Conservation (phyloP, 2,888 invertebrate species). For the Trisateles emortualis region DNA sequence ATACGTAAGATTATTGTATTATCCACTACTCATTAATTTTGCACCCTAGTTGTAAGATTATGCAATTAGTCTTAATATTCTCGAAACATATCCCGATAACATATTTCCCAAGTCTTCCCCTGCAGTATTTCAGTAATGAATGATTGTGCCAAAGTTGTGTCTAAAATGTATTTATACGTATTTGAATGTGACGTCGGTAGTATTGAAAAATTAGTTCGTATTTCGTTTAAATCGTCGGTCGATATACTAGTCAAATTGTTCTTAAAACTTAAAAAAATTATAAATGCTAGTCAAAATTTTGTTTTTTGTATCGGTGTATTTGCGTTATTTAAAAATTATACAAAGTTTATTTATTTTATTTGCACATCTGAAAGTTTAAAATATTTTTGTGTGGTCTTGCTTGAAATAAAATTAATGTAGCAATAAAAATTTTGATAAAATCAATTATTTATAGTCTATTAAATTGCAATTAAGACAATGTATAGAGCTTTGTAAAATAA, state of each 20-base stretch:
- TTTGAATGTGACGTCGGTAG: slow-evolving; percentile 57
- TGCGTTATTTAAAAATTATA: slow-evolving; percentile 54
- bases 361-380: slow-evolving; percentile 60
- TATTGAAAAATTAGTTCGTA: slow-evolving; percentile 58
- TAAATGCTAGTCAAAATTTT: slow-evolving; percentile 83
- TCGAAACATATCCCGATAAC: slow-evolving; percentile 78
- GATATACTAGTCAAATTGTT: slow-evolving; percentile 82
- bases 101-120: slow-evolving; percentile 82
- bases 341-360: slow-evolving; percentile 63
- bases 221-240: slow-evolving; percentile 64
- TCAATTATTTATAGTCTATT: slow-evolving; percentile 85
- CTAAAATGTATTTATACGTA: slow-evolving; percentile 60
- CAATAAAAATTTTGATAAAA: slow-evolving; percentile 84
- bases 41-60: slow-evolving; percentile 79
- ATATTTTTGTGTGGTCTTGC: slow-evolving; percentile 73
- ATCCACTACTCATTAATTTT: slow-evolving; percentile 79
- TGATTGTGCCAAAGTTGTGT: slow-evolving; percentile 83
- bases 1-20: slow-evolving; percentile 58
- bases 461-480: slow-evolving; percentile 83
- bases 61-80: slow-evolving; percentile 69
- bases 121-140: slow-evolving; percentile 78
- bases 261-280: slow-evolving; percentile 65
- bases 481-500: slow-evolving; percentile 86
- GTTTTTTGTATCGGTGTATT: slow-evolving; percentile 66
- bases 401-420: slow-evolving; percentile 74